Evolutionary conservation across 1,140 invertebrate species (phyloP).

Genomic region (Andrena cerasifolii): DNA sequence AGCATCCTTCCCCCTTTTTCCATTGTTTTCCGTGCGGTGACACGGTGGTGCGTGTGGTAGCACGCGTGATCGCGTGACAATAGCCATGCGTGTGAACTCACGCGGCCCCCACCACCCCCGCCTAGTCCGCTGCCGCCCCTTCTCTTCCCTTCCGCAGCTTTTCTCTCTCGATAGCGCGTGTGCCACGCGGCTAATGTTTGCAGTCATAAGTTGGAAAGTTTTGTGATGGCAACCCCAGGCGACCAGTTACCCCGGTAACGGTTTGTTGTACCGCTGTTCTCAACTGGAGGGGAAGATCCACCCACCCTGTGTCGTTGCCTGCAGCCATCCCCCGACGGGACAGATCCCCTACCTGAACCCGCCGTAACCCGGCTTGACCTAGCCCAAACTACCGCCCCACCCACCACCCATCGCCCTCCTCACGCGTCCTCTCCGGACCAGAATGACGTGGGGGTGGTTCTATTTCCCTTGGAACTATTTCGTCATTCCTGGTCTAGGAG

Average conservation of each 20-base stretch:
- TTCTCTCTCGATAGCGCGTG: conserved; percentile 46
- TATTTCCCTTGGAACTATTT: conserved; percentile 27
- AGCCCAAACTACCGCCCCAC: conserved; percentile 53
- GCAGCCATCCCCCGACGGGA: neutral
- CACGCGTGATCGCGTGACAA: conserved; percentile 64
- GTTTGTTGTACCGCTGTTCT: conserved; percentile 75
- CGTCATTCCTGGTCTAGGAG: neutral
- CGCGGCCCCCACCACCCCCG: conserved; percentile 1
- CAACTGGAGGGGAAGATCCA: conserved; percentile 23
- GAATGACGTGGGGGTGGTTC: neutral
- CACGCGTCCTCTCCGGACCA: neutral
- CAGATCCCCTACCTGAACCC: conserved; percentile 29
- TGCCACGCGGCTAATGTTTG: conserved; percentile 65
- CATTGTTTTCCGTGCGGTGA: conserved; percentile 53
- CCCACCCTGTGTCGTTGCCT: too few relatives aligned
- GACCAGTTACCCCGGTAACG: conserved; percentile 73
- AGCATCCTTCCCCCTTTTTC: conserved; percentile 10
- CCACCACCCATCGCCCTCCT: too few relatives aligned
- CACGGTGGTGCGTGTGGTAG: conserved; percentile 48
- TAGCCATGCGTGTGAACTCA: conserved; percentile 54
- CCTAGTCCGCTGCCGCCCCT: too few relatives aligned
- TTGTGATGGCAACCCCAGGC: conserved; percentile 78
- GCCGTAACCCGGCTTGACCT: conserved; percentile 62
- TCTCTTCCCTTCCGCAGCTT: neutral
- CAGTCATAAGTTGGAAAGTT: conserved; percentile 73